Evolutionary conservation across 1,140 invertebrate genomes (phyloP), one percentile per base, ranked within the genome.

Genomic region (Cylas formicarius): DNA sequence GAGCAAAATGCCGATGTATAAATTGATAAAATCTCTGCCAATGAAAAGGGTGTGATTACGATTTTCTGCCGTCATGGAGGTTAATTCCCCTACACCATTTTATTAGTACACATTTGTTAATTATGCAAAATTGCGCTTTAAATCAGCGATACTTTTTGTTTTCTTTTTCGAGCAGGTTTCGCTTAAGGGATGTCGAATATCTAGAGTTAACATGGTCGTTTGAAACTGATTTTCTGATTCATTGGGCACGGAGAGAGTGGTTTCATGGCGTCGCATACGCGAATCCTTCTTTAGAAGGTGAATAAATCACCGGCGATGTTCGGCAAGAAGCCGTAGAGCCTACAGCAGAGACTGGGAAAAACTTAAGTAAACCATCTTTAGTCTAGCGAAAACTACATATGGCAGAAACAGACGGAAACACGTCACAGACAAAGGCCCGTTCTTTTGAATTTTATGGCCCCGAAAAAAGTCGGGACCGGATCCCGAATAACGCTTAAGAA

Each of bases 231-330:
- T 59, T 61, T 61, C 50, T 42, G 55, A 57, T 53, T 59, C 57
- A 61, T 61, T 61, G 52, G 53, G 58, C 59, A 52, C 52, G 48
- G 51, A 59, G 52, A 60, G 54, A 53, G 55, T 56, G 55, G 57
- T 59, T 56, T 48, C 39, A 31, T 29, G 47, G 28, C 46, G 49
- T 39, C 49, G 44, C 54, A 47, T 52, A 54, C 52, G 39, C 53
- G 57, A 53, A 53, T 51, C 48, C 52, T 56, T 56, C 53, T 61
- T 61, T 59, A 61, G 53, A 57, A 59, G 53, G 51, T 58, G 50
- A 41, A 61, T 61, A 61, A 61, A 61, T 61, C 57, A 59, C 51
- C 38, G 37, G 37, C 44, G 53, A 52, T 50, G 44, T 38, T 52
- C 48, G 43, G 50, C 39, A 45, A 8, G 35, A 48, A 44, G 40